Evolutionary conservation across 2,113 vertebrate genomes (phyloP).

Genomic region (Sander lucioperca): DNA sequence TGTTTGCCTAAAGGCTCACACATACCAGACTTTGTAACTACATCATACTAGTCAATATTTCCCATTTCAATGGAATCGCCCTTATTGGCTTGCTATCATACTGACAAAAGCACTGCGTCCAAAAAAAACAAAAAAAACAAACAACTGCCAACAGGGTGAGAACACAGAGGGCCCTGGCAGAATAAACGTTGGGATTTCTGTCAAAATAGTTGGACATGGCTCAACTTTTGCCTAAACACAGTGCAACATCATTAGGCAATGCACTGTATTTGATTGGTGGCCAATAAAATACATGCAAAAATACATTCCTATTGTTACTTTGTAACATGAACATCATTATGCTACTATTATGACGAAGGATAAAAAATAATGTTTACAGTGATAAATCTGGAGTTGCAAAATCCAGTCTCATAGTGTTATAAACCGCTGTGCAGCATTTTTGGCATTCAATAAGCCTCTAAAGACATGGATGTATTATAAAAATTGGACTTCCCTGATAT

Average conservation of each 20-base stretch:
- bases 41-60: neutral
- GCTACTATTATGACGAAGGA: neutral
- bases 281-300: neutral
- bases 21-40: neutral
- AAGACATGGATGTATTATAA: neutral
- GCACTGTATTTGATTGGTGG: neutral
- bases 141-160: neutral
- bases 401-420: neutral
- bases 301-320: neutral
- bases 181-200: neutral
- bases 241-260: neutral
- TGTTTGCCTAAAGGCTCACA: neutral
- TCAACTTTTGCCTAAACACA: neutral
- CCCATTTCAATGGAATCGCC: neutral
- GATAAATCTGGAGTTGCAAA: neutral
- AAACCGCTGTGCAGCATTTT: neutral
- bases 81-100: neutral
- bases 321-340: neutral
- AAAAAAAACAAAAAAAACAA: too few species aligned
- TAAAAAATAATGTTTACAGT: neutral
- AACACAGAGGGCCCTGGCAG: neutral
- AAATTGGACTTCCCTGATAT: neutral
- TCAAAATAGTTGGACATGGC: neutral
- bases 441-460: neutral
- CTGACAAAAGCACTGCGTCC: too few species aligned